Evolutionary conservation across 2,797 vertebrate species (phyloP), one percentile per base, ranked within the genome.

Genomic region (Gadopsis bispinosus): DNA sequence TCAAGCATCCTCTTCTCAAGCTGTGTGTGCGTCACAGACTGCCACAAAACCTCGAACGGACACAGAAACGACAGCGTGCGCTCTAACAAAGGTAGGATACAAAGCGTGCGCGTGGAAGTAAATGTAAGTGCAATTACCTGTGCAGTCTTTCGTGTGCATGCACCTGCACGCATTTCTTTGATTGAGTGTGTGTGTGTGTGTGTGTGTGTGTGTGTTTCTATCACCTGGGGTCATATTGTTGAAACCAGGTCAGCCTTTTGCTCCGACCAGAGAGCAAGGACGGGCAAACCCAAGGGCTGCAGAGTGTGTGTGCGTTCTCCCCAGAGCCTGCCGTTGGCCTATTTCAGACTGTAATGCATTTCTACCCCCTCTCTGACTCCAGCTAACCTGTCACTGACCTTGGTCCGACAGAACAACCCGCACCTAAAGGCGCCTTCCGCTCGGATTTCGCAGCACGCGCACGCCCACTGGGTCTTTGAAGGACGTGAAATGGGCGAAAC

Each of bases 171-270:
- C 71, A 13, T 73, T 53, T 45, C 1, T 72, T 13, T 60, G 58
- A 83, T 35, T 70, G 66, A 43, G 79, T 76, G 66, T 60, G 16
- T 60, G 64, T 69, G 66, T 60, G 45, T 62, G 13, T 31, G 37
- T 56, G 26, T 50, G 43, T 19, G 20, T 26, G 14, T 64, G 31
- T 68, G 69, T 43, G 47, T 73, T 71, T 80, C 5, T 33, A 71
- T 59, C 61, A 88, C 89, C 87, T 85, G 79, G 74, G 88, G 91
- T 91, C 85, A 83, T 56, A 47, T 75, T 78, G 80, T 70, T 81
- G 35, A 88, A 92, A 89, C 70, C 87, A 91, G 91, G 90, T 92
- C 90, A 92, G 75, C 51, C 50, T 73, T 73, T 80, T 50, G 41
- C 68, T 80, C 82, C 26, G 14, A 80, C 65, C 31, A 4, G 12